Conservation (phyloP, 1,140 invertebrate species). For the Cataglyphis hispanica region DNA sequence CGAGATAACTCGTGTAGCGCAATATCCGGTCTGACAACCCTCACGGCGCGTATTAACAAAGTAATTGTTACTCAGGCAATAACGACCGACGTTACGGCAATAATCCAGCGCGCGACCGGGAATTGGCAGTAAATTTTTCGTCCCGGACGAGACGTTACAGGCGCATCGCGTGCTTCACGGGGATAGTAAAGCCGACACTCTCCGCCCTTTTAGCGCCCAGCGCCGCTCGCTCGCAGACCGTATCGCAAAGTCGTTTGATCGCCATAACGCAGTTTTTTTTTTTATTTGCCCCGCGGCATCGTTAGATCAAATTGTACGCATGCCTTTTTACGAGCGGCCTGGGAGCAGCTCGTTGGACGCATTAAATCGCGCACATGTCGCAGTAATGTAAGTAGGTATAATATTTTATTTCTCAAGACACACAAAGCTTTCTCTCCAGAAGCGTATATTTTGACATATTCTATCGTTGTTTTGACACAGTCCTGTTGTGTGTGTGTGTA, state of each 20-base stretch:
- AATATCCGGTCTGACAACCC: conserved; percentile 45
- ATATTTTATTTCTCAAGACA: not conserved
- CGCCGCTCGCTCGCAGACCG: conserved; percentile 40
- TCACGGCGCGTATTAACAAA: conserved; percentile 47
- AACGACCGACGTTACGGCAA: conserved; percentile 49
- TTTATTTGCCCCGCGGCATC: conserved; percentile 63
- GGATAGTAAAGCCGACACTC: conserved; percentile 55
- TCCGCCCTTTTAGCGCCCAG: conserved; percentile 43
- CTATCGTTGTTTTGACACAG: not conserved
- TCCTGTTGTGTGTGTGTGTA: not conserved
- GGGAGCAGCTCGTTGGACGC: conserved; percentile 32
- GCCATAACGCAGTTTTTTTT: conserved; percentile 65
- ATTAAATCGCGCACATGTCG: conserved; percentile 35
- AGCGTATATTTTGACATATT: not conserved
- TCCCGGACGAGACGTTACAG: conserved; percentile 30
- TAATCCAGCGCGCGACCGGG: conserved; percentile 46
- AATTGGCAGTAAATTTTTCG: conserved; percentile 58
- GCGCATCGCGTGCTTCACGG: conserved; percentile 55
- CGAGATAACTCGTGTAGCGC: conserved; percentile 13
- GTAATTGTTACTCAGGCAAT: conserved; percentile 50
- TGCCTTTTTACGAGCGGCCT: conserved; percentile 53
- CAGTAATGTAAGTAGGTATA: not conserved
- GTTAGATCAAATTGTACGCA: conserved; percentile 63
- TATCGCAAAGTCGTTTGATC: conserved; percentile 60
- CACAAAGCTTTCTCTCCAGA: no score